Percentiles rank a stretch among this genome's conserved stretches.
Conservation (phyloP, 2,888 invertebrate species). For the Rotaria sp. region DNA sequence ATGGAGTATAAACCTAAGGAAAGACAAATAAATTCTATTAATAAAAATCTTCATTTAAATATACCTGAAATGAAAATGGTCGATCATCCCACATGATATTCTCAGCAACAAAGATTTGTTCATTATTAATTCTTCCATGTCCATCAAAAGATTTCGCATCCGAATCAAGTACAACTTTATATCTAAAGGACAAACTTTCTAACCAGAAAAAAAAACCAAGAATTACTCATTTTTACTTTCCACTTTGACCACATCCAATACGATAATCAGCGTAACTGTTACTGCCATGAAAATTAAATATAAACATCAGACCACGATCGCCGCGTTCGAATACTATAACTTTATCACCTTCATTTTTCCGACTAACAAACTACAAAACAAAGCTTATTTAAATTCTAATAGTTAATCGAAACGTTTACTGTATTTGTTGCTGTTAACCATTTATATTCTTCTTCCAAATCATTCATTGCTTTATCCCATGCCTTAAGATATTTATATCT, state of each 20-base stretch:
- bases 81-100: slow-evolving; percentile 67
- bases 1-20: background rate
- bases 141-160: slow-evolving; percentile 74
- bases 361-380: slow-evolving; percentile 70
- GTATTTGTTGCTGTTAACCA: slow-evolving; percentile 65
- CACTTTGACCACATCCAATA: slow-evolving; percentile 76
- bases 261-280: slow-evolving; percentile 89
- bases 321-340: slow-evolving; percentile 80
- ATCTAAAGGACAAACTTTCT: slow-evolving; percentile 55
- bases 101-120: slow-evolving; percentile 60
- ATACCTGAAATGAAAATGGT: slow-evolving; percentile 59
- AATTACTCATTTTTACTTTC: slow-evolving; percentile 59
- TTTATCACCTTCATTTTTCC: slow-evolving; percentile 92
- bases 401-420: slow-evolving; percentile 22
- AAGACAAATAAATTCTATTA: no score
- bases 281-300: slow-evolving; percentile 85
- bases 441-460: slow-evolving; percentile 73
- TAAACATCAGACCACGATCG: slow-evolving; percentile 75
- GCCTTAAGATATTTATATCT: slow-evolving; percentile 85
- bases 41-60: no score
- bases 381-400: no score
- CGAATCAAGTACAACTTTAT: slow-evolving; percentile 71
- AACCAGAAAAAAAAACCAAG: slow-evolving; percentile 40
- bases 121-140: slow-evolving; percentile 66
- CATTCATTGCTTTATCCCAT: slow-evolving; percentile 86